A percentile compares a stretch with the other conserved stretches of the same genome.
Conservation (phyloP, 2,888 invertebrate genomes). For the Schizaphis graminum region DNA sequence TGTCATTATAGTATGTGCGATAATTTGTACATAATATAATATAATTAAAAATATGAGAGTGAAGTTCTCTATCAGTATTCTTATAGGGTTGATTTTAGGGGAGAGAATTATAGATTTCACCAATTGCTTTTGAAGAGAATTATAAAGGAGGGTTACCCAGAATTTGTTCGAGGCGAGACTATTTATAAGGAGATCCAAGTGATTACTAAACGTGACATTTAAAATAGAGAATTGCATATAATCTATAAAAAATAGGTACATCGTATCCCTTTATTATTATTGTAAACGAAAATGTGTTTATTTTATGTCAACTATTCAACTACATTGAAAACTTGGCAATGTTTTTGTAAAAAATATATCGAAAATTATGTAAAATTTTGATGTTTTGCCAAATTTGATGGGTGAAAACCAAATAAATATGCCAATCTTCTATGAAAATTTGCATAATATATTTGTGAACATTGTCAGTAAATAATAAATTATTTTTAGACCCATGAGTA, state of each 20-base stretch:
- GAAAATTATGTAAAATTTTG: conserved; percentile 47
- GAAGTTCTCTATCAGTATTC: neutral
- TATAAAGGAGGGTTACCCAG: neutral
- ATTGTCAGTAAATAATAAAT: conserved; percentile 39
- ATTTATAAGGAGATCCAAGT: neutral
- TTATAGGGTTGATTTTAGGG: neutral
- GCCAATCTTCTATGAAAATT: conserved; percentile 48
- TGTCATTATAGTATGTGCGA: neutral
- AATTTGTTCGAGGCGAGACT: neutral
- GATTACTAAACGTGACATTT: conserved; percentile 12
- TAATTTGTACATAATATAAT: neutral
- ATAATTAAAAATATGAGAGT: neutral
- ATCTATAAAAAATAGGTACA: neutral
- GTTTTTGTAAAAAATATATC: conserved; percentile 48
- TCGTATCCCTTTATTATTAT: neutral
- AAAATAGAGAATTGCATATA: conserved; percentile 7
- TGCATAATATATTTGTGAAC: conserved; percentile 32
- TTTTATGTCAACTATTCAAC: conserved; percentile 26
- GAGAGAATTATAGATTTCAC: neutral
- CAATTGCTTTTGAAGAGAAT: neutral
- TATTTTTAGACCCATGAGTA: conserved; percentile 59
- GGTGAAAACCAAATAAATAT: conserved; percentile 42
- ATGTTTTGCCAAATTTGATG: conserved; percentile 47
- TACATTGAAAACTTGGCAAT: conserved; percentile 35
- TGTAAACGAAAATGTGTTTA: conserved; percentile 3